Conservation (phyloP, 2,113 vertebrate genomes). For the Poeciliopsis retropinna region DNA sequence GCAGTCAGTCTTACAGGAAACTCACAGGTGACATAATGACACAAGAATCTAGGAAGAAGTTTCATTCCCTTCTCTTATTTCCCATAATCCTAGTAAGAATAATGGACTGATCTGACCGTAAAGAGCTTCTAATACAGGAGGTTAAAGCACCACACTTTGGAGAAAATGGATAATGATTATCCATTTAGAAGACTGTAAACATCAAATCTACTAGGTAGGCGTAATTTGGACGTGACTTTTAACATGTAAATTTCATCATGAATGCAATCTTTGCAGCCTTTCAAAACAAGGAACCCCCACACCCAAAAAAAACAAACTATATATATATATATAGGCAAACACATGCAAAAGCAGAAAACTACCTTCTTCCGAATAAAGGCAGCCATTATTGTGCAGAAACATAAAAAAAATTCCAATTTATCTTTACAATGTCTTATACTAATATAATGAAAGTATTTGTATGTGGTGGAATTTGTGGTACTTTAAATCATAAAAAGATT, state of each 20-base stretch:
- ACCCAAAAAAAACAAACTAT: too few species aligned
- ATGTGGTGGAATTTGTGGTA: too few species aligned
- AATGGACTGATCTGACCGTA: constrained; percentile 5
- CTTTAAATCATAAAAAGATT: too few species aligned
- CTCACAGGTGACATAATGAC: constrained; percentile 18
- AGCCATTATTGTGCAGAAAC: background rate
- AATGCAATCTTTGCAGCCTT: background rate
- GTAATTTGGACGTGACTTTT: background rate
- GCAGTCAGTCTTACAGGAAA: constrained; percentile 29
- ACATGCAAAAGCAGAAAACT: background rate
- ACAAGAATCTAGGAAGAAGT: constrained; percentile 48
- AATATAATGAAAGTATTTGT: background rate
- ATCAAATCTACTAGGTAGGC: too few species aligned
- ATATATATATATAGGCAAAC: too few species aligned
- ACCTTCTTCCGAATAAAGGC: background rate
- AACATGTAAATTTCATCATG: background rate
- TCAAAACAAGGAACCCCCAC: background rate
- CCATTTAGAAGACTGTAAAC: too few species aligned
- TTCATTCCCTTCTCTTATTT: constrained; percentile 59
- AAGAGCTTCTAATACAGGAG: background rate
- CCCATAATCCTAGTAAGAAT: constrained; percentile 6
- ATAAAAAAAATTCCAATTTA: background rate
- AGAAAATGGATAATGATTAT: background rate
- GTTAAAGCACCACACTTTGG: background rate
- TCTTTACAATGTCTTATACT: background rate